Percentiles rank a stretch among this genome's conserved stretches.
phyloP scores from a whole-genome alignment of 2,113 vertebrate species.

The Lagopus leucura region DNA sequence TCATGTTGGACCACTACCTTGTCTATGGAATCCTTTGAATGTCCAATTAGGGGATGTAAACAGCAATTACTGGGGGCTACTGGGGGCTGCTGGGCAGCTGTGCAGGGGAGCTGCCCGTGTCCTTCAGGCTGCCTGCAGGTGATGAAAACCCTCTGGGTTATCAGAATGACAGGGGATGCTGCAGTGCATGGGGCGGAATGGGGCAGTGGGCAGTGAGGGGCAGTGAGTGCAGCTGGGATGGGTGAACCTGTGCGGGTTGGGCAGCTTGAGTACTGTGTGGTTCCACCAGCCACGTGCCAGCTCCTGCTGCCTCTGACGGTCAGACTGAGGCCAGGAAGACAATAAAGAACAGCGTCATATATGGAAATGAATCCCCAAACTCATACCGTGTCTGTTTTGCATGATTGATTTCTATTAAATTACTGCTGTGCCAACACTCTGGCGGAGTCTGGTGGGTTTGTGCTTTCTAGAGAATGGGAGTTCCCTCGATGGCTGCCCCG shows the following conservation, averaged over 20 bases:
- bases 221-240: background rate
- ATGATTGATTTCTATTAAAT: background rate
- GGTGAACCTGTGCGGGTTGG: background rate
- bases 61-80: background rate
- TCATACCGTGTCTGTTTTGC: background rate
- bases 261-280: accelerated
- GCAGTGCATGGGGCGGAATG: background rate
- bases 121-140: background rate
- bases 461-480: background rate
- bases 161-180: background rate
- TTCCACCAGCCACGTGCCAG: background rate
- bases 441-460: background rate
- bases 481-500: background rate
- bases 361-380: background rate
- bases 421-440: background rate
- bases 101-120: background rate
- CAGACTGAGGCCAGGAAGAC: background rate
- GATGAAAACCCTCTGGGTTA: background rate
- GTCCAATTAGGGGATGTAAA: background rate
- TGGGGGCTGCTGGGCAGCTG: background rate
- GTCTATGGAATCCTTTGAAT: background rate
- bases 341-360: background rate
- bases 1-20: background rate
- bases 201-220: accelerated
- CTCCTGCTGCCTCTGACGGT: accelerated